phyloP scores from a whole-genome alignment of 92 coral and sea anemone genomes.

The Phenganax stokvisi region DNA sequence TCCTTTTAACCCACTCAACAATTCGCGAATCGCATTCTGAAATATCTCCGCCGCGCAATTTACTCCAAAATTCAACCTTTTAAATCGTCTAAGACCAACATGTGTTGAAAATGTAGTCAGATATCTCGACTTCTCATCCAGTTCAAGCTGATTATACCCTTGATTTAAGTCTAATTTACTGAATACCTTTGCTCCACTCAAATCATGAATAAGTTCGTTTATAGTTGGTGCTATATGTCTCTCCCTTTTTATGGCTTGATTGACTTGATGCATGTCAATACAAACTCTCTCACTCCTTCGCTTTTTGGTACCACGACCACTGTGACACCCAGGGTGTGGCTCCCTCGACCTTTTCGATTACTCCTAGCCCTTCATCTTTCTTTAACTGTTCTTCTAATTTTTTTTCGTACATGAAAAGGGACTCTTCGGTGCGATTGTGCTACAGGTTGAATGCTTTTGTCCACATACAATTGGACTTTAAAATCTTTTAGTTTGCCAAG shows the following conservation, averaged over 20 bases:
- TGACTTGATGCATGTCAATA: constrained; percentile 37
- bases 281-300: constrained; percentile 52
- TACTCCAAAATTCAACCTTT: constrained; percentile 45
- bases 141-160: constrained; percentile 48
- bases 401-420: constrained; percentile 53
- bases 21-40: constrained; percentile 45
- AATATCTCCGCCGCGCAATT: constrained; percentile 49
- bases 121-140: constrained; percentile 48
- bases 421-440: constrained; percentile 54
- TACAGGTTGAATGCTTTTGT: constrained; percentile 50
- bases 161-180: constrained; percentile 52
- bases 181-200: constrained; percentile 56
- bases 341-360: constrained; percentile 51
- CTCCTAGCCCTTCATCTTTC: constrained; percentile 37
- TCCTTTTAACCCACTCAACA: constrained; percentile 38
- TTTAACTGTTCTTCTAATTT: constrained; percentile 45
- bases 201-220: constrained; percentile 50
- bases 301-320: constrained; percentile 60
- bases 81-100: constrained; percentile 38
- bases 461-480: constrained; percentile 52
- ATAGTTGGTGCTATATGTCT: constrained; percentile 53
- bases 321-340: constrained; percentile 59
- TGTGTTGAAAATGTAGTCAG: constrained; percentile 41
- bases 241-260: constrained; percentile 52
- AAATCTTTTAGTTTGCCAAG: constrained; percentile 59